phyloP scores from a whole-genome alignment of 2,888 invertebrate genomes.

The Rhorus exstirpatorius region DNA sequence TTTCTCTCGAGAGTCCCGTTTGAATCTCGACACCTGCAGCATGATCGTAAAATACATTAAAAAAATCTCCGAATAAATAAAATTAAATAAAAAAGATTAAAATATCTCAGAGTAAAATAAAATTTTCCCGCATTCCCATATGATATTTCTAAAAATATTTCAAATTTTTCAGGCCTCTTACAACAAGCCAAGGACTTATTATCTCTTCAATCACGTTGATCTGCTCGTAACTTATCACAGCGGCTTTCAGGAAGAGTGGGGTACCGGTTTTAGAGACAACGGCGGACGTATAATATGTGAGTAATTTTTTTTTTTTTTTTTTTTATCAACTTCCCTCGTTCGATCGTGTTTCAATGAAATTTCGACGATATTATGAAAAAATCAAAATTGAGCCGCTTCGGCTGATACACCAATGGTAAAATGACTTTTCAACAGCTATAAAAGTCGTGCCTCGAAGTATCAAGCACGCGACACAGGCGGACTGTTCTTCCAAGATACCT shows the following conservation, averaged over 20 bases:
- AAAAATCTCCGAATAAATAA: too few relatives aligned
- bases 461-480: constrained; percentile 84
- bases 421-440: constrained; percentile 84
- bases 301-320: constrained; percentile 82
- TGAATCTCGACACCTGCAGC: constrained; percentile 78
- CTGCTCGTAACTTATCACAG: constrained; percentile 97
- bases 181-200: constrained; percentile 92
- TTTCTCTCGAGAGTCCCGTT: constrained; percentile 88
- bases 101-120: neutral
- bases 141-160: neutral
- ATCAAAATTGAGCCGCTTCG: neutral
- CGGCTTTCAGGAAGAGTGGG: constrained; percentile 95
- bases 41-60: constrained; percentile 76
- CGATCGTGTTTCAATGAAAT: neutral
- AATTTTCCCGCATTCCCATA: neutral
- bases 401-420: neutral
- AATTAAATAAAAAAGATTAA: too few relatives aligned
- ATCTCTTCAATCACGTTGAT: constrained; percentile 99
- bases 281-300: constrained; percentile 94
- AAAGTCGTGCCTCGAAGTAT: constrained; percentile 87
- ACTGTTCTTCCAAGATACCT: constrained; percentile 87
- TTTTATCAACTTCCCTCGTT: neutral
- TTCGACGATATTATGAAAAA: neutral
- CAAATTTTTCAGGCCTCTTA: constrained; percentile 86
- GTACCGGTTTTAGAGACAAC: constrained; percentile 91